Percentiles rank a stretch among this genome's conserved stretches.
These are phyloP conservation scores for Poecilia wingei DNA, from an alignment of 2,797 vertebrate genomes.

Conservation along the genomic window DNA sequence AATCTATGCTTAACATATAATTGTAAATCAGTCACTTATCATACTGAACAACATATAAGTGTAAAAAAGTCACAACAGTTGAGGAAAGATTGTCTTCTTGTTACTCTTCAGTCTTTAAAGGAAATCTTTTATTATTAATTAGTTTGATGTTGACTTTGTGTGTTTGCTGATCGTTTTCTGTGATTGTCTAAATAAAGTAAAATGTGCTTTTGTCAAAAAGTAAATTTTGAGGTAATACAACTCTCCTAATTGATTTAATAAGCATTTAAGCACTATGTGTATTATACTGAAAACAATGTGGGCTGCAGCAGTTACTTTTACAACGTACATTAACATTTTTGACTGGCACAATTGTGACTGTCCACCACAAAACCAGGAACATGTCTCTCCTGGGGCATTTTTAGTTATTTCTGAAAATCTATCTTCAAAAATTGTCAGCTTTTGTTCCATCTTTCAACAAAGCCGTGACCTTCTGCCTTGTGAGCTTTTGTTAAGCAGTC, in stretches of 20 bases:
- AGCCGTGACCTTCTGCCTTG: too few relatives aligned
- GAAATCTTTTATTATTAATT: background rate
- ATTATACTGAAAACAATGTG: background rate
- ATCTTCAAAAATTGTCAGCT: too few relatives aligned
- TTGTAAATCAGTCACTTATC: too few relatives aligned
- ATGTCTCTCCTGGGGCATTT: background rate
- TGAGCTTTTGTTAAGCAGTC: too few relatives aligned
- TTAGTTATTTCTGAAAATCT: background rate
- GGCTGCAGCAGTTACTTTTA: background rate
- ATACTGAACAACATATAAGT: too few relatives aligned
- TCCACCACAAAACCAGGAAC: background rate
- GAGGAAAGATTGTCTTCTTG: too few relatives aligned
- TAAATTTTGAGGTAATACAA: background rate
- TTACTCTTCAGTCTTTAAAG: background rate
- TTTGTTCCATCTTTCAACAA: too few relatives aligned
- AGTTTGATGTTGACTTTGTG: background rate
- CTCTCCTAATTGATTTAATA: background rate
- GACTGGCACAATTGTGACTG: background rate
- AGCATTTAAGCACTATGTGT: background rate
- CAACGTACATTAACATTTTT: background rate
- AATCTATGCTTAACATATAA: too few relatives aligned
- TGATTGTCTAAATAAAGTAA: background rate
- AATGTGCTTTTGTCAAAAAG: background rate
- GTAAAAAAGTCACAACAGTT: too few relatives aligned
- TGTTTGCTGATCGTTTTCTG: background rate